Evolutionary conservation across 1,140 invertebrate species (phyloP).

Genomic region (Achatina immaculata): DNA sequence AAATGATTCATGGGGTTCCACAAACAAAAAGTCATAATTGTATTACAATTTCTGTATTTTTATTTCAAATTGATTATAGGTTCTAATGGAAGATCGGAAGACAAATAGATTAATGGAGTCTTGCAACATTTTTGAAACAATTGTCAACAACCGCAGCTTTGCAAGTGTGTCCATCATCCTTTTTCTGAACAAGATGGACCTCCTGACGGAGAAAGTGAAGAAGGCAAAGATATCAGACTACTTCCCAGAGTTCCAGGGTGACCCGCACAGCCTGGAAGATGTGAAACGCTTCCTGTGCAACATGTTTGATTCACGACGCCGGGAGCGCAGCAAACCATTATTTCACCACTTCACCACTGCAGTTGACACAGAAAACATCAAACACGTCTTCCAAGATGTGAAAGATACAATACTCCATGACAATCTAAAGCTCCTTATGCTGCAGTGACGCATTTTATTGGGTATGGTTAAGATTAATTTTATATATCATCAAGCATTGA

Average conservation of each 20-base stretch:
- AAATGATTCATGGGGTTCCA: no score
- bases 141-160: conserved; percentile 96
- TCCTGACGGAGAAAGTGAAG: conserved; percentile 89
- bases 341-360: conserved; percentile 99
- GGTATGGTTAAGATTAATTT: neutral
- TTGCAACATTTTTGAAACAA: conserved; percentile 96
- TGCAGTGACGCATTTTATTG: conserved; percentile 76
- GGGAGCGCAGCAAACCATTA: conserved; percentile 76
- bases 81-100: conserved; percentile 93
- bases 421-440: conserved; percentile 93
- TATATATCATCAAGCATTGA: neutral
- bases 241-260: conserved; percentile 88
- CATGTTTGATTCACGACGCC: conserved; percentile 83
- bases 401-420: conserved; percentile 96
- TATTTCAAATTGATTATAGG: no score
- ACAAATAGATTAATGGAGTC: conserved; percentile 96
- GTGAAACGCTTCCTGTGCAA: conserved; percentile 92
- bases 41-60: no score
- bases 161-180: conserved; percentile 94
- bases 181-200: conserved; percentile 97
- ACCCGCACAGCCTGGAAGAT: conserved; percentile 86
- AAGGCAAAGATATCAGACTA: conserved; percentile 75
- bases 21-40: no score
- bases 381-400: conserved; percentile 96
- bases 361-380: conserved; percentile 97